A percentile compares a stretch with the other conserved stretches of the same genome.
Evolutionary conservation across 2,797 vertebrate genomes (phyloP).

Genomic region (Myripristis murdjan): DNA sequence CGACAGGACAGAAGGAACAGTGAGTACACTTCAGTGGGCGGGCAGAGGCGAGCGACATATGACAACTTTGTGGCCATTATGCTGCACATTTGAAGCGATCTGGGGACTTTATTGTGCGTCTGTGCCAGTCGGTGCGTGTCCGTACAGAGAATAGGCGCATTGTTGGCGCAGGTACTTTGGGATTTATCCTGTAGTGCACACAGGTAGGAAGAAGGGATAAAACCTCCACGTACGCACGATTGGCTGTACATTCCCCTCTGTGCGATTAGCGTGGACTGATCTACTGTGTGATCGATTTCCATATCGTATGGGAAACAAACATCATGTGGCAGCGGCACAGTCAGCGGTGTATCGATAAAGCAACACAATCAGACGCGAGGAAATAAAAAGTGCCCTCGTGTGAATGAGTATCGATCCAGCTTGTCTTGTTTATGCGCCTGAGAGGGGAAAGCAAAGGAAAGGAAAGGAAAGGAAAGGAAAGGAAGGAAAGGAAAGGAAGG

Average conservation of each 20-base stretch:
- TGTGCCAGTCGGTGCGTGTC: neutral
- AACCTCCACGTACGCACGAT: slow-evolving; percentile 75
- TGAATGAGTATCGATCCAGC: slow-evolving; percentile 38
- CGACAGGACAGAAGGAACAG: slow-evolving; percentile 71
- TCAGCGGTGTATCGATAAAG: neutral
- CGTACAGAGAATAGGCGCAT: neutral
- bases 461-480: too few species aligned
- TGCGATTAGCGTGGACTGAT: slow-evolving; percentile 69
- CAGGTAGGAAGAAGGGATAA: slow-evolving; percentile 59
- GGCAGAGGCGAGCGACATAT: slow-evolving; percentile 57
- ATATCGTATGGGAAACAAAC: slow-evolving; percentile 28
- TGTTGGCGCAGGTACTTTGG: slow-evolving; percentile 33
- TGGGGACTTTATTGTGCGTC: slow-evolving; percentile 9
- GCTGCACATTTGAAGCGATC: slow-evolving; percentile 31
- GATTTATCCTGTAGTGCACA: slow-evolving; percentile 26
- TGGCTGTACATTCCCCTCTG: slow-evolving; percentile 52
- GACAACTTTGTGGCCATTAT: slow-evolving; percentile 73
- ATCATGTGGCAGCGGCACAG: too few species aligned
- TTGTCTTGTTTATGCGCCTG: slow-evolving; percentile 24
- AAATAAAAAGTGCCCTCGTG: slow-evolving; percentile 22
- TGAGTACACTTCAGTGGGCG: slow-evolving; percentile 70
- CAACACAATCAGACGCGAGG: neutral
- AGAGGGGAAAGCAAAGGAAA: too few species aligned
- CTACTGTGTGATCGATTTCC: slow-evolving; percentile 38
- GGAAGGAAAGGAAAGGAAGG: slow-evolving; percentile 43